Conservation (phyloP, 2,888 invertebrate genomes). For the Mallateleia sp. region DNA sequence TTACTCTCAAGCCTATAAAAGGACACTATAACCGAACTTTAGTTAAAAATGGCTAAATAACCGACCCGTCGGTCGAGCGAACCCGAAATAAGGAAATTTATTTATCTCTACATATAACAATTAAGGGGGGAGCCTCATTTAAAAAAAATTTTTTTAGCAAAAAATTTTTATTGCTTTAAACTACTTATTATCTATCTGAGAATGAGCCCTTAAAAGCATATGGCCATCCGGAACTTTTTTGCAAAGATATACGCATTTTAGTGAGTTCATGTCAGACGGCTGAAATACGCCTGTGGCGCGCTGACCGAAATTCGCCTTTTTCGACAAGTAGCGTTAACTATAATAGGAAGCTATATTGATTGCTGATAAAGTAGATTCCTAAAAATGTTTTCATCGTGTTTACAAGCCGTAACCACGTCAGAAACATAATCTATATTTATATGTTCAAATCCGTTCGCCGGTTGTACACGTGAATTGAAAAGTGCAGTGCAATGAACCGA, state of each 20-base stretch:
- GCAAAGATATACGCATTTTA: conserved; percentile 33
- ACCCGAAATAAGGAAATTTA: too few relatives aligned
- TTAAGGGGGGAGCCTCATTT: conserved; percentile 14
- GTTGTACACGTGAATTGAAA: not conserved
- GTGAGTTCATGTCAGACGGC: conserved; percentile 31
- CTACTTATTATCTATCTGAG: conserved; percentile 10
- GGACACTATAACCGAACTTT: too few relatives aligned
- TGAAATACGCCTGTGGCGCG: conserved; percentile 44
- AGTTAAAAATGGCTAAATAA: too few relatives aligned
- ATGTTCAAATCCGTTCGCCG: not conserved
- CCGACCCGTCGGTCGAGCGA: too few relatives aligned
- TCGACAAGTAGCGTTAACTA: conserved; percentile 20
- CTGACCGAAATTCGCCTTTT: conserved; percentile 35
- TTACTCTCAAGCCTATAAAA: too few relatives aligned
- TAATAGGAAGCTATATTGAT: conserved; percentile 26
- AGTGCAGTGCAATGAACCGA: conserved; percentile 21
- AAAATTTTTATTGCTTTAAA: conserved; percentile 26
- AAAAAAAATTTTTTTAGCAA: too few relatives aligned
- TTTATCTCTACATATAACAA: too few relatives aligned
- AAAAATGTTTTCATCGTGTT: conserved; percentile 42
- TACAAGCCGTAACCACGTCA: conserved; percentile 40
- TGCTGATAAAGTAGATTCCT: conserved; percentile 39
- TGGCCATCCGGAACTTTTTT: conserved; percentile 35
- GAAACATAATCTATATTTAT: conserved; percentile 27
- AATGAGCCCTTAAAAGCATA: conserved; percentile 20